phyloP scores from a whole-genome alignment of 2,797 vertebrate genomes.

The Protonibea diacanthus region DNA sequence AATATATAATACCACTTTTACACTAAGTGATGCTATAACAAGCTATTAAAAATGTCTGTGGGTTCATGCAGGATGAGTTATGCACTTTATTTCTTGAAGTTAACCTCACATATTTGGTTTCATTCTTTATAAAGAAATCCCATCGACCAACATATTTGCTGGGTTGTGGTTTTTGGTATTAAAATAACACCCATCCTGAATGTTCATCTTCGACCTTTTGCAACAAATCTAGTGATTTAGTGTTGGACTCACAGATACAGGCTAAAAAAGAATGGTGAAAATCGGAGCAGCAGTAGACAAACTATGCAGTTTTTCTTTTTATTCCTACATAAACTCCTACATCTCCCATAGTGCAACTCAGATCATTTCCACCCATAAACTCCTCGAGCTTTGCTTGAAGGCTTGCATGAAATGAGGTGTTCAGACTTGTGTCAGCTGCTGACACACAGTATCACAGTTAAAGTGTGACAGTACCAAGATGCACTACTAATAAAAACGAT shows the following conservation, averaged over 20 bases:
- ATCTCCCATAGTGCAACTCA: background rate
- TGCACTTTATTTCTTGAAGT: no score
- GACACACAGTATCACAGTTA: conserved; percentile 2
- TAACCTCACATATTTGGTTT: background rate
- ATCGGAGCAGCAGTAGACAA: background rate
- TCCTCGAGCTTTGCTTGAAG: conserved; percentile 13
- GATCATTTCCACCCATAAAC: conserved; percentile 45
- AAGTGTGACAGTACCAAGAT: background rate
- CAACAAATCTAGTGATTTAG: background rate
- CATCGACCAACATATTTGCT: background rate
- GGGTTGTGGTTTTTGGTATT: background rate
- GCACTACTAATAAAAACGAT: background rate
- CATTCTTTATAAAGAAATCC: background rate
- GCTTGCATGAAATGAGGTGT: conserved; percentile 32
- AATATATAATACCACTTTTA: background rate
- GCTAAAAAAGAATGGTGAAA: background rate
- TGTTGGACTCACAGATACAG: background rate
- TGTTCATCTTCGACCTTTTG: background rate
- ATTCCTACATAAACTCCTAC: background rate
- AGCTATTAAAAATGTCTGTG: background rate
- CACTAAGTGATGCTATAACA: background rate
- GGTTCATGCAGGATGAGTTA: background rate
- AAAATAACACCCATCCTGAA: background rate
- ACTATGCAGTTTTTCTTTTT: background rate
- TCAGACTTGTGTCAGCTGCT: conserved; percentile 49